A percentile compares a stretch with the other conserved stretches of the same genome.
Conservation (phyloP, 1,140 invertebrate species). For the Drosophila ercepeae region DNA sequence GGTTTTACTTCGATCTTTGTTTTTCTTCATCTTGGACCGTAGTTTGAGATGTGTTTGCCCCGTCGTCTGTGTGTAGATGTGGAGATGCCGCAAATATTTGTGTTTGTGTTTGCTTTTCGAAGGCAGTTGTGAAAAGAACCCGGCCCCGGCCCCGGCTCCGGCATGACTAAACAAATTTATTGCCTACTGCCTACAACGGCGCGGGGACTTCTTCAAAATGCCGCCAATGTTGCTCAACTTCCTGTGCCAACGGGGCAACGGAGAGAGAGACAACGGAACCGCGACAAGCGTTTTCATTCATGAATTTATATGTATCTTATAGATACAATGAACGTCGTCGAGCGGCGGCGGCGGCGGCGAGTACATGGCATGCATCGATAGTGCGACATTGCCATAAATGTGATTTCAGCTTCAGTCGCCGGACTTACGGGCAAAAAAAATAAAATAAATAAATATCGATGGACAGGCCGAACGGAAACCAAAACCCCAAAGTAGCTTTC, state of each 20-base stretch:
- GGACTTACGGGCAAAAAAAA: slow-evolving; percentile 10
- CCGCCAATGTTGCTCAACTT: slow-evolving; percentile 76
- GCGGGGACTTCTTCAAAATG: slow-evolving; percentile 78
- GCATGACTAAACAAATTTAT: slow-evolving; percentile 72
- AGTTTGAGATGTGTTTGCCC: slow-evolving; percentile 46
- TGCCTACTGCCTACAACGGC: slow-evolving; percentile 26
- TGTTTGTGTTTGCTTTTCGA: slow-evolving; percentile 70
- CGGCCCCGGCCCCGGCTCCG: slow-evolving; percentile 27
- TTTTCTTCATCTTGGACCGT: slow-evolving; percentile 38
- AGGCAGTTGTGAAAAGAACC: slow-evolving; percentile 71
- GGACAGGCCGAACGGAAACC: not conserved
- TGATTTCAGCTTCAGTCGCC: slow-evolving; percentile 17
- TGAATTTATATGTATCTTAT: slow-evolving; percentile 69
- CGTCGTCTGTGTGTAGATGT: slow-evolving; percentile 16
- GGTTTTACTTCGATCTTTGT: slow-evolving; percentile 19
- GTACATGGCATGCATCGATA: slow-evolving; percentile 77
- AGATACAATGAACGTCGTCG: slow-evolving; percentile 61
- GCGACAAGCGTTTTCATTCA: slow-evolving; percentile 68
- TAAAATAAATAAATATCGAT: slow-evolving; percentile 44
- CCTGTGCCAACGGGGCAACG: slow-evolving; percentile 45
- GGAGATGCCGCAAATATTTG: slow-evolving; percentile 58
- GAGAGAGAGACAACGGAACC: not conserved
- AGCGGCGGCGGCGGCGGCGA: not conserved
- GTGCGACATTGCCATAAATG: slow-evolving; percentile 77
- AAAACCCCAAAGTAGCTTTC: not conserved